Conservation (phyloP, 2,797 vertebrate species). For the Aeoliscus strigatus region DNA sequence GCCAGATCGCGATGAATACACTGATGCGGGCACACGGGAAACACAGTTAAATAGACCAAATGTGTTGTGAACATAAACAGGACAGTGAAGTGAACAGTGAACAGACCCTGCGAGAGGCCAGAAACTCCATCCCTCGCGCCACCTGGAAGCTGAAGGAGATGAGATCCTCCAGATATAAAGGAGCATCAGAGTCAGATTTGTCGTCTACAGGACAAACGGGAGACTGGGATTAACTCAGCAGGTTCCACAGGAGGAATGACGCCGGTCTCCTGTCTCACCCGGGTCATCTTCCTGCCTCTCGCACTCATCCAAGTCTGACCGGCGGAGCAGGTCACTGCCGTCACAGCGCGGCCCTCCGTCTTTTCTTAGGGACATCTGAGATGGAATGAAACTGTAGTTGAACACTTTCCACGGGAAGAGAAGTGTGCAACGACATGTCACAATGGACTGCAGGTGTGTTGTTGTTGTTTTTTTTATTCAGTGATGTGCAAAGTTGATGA, state of each 20-base stretch:
- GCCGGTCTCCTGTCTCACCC: slow-evolving; percentile 19
- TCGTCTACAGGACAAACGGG: slow-evolving; percentile 53
- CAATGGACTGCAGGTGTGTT: background rate
- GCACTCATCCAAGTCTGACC: slow-evolving; percentile 75
- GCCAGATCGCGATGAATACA: slow-evolving; percentile 95
- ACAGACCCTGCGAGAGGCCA: slow-evolving; percentile 77
- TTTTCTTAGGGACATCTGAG: slow-evolving; percentile 52
- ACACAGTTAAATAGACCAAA: slow-evolving; percentile 21
- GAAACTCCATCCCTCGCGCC: slow-evolving; percentile 94
- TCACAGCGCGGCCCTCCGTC: slow-evolving; percentile 57
- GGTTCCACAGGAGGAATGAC: background rate
- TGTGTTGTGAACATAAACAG: background rate
- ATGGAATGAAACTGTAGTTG: background rate
- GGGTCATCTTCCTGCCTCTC: slow-evolving; percentile 20
- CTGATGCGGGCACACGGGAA: slow-evolving; percentile 54
- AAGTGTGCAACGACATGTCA: background rate
- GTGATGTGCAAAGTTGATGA: slow-evolving; percentile 2
- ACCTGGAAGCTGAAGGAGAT: slow-evolving; percentile 98
- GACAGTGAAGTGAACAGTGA: no score
- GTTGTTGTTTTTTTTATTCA: background rate
- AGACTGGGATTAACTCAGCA: background rate
- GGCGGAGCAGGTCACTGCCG: slow-evolving; percentile 49
- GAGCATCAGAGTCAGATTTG: slow-evolving; percentile 62
- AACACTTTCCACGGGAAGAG: background rate
- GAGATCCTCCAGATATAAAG: slow-evolving; percentile 87